Conservation (phyloP, 2,113 vertebrate genomes). For the Hippocampus barbouri region DNA sequence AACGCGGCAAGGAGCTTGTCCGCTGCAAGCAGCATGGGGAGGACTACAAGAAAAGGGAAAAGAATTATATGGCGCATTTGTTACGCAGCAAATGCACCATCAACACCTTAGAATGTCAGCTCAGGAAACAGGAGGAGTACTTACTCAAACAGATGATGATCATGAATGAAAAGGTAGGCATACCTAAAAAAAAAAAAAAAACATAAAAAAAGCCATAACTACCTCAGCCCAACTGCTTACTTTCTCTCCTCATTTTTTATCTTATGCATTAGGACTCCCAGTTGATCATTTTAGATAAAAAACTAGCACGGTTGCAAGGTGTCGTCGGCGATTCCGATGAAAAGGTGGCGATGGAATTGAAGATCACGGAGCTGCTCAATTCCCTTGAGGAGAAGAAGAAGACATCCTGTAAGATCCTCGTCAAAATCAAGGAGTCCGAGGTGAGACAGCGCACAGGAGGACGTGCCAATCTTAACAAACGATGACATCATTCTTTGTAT, state of each 20-base stretch:
- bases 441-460: conserved; percentile 59
- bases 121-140: conserved; percentile 76
- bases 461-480: background rate
- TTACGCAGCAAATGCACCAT: conserved; percentile 72
- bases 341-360: conserved; percentile 75
- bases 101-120: conserved; percentile 65
- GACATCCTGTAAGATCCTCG: conserved; percentile 50
- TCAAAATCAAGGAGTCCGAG: conserved; percentile 81
- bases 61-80: conserved; percentile 67
- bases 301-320: conserved; percentile 80
- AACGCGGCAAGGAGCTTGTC: conserved; percentile 73
- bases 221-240: background rate
- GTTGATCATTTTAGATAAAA: conserved; percentile 74
- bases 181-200: background rate
- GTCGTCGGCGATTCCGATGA: conserved; percentile 76
- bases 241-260: background rate
- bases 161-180: conserved; percentile 77
- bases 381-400: conserved; percentile 78
- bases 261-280: conserved; percentile 74
- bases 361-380: conserved; percentile 73
- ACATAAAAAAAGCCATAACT: too few species aligned
- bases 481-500: background rate
- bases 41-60: conserved; percentile 71
- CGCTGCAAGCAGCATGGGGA: conserved; percentile 75
- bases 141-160: conserved; percentile 78